These are phyloP conservation scores for Drosophila malerkotliana DNA, from an alignment of 1,140 invertebrate genomes.

Conservation along the genomic window DNA sequence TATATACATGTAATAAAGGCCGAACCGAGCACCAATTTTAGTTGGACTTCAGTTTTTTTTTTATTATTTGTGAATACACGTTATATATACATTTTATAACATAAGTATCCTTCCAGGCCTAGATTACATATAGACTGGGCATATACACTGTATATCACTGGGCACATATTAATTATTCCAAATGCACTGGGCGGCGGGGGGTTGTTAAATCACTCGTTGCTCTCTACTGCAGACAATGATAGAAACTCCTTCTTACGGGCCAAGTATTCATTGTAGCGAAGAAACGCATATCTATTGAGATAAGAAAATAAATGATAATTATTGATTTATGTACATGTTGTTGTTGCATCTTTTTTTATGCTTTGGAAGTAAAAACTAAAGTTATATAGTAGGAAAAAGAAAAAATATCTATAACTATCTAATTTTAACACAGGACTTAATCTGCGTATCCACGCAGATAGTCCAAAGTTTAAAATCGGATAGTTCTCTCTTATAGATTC, in stretches of 20 bases:
- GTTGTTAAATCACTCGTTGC: constrained; percentile 64
- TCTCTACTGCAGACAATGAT: constrained; percentile 68
- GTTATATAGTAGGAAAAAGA: too few species aligned
- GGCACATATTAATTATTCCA: constrained; percentile 12
- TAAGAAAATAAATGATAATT: neutral
- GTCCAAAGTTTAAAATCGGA: too few species aligned
- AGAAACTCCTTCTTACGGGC: constrained; percentile 84
- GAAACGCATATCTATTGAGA: constrained; percentile 87
- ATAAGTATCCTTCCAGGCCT: constrained; percentile 53
- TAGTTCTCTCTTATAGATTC: too few species aligned
- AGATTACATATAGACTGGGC: constrained; percentile 62
- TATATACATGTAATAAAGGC: constrained; percentile 72
- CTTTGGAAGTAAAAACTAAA: too few species aligned
- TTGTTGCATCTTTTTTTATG: too few species aligned
- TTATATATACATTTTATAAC: constrained; percentile 59
- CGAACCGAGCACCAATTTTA: constrained; percentile 56
- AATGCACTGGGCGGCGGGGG: constrained; percentile 5
- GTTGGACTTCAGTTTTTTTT: constrained; percentile 18
- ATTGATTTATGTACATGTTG: too few species aligned
- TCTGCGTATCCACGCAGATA: too few species aligned
- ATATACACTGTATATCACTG: neutral
- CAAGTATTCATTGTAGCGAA: constrained; percentile 88
- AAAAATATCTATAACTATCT: too few species aligned
- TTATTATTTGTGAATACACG: constrained; percentile 62
- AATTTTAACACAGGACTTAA: too few species aligned